Conservation (phyloP, 2,888 invertebrate genomes). For the Rhagophthalmus giganteus region DNA sequence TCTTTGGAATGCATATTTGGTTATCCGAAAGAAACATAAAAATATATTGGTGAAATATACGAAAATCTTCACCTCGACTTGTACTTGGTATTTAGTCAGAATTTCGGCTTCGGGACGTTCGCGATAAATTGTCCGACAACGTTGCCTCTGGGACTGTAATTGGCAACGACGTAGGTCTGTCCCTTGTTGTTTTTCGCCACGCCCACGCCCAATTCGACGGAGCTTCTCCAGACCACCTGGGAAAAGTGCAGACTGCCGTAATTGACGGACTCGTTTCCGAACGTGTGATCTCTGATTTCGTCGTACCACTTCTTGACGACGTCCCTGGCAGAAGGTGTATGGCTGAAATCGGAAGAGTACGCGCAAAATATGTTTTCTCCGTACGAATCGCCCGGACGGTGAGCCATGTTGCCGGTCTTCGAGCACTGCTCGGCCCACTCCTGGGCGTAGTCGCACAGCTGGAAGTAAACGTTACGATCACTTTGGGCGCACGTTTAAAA, state of each 20-base stretch:
- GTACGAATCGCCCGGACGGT: conserved; percentile 66
- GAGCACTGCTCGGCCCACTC: conserved; percentile 74
- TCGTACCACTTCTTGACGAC: conserved; percentile 64
- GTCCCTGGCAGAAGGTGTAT: conserved; percentile 58
- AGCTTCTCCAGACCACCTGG: conserved; percentile 74
- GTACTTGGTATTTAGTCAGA: conserved; percentile 16
- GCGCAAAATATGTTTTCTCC: conserved; percentile 65
- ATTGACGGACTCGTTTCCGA: conserved; percentile 60
- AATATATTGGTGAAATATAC: background rate
- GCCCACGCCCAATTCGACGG: conserved; percentile 71
- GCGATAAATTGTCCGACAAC: conserved; percentile 69
- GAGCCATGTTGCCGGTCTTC: conserved; percentile 65
- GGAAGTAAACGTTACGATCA: conserved; percentile 4
- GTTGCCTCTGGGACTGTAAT: conserved; percentile 84
- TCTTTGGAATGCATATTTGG: background rate
- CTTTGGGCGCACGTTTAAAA: too few species aligned
- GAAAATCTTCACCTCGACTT: conserved; percentile 1
- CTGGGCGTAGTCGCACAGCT: conserved; percentile 66
- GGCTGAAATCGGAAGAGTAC: conserved; percentile 60
- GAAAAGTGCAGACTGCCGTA: conserved; percentile 50
- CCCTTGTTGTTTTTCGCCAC: conserved; percentile 73
- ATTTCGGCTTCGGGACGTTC: conserved; percentile 65
- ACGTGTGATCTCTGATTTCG: conserved; percentile 60
- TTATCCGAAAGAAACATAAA: background rate
- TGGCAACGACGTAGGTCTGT: conserved; percentile 81